Conservation (phyloP, 2,797 vertebrate species). For the Eulemur mongoz region DNA sequence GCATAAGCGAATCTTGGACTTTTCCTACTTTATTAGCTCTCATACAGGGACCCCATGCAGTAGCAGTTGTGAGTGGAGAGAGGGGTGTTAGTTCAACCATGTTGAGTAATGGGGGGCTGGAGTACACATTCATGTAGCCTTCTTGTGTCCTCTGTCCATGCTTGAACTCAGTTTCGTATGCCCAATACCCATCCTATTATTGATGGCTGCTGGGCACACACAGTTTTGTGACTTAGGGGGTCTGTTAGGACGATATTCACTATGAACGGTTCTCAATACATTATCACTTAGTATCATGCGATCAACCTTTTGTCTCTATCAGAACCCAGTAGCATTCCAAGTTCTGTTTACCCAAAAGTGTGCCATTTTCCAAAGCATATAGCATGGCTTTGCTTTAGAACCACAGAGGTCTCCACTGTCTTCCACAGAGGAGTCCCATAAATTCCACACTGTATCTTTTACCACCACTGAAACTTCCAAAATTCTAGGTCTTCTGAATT, state of each 20-base stretch:
- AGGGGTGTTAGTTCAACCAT: fast-evolving
- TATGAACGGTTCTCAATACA: neutral
- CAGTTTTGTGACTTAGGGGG: neutral
- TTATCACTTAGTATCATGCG: neutral
- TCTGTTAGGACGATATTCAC: neutral
- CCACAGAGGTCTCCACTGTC: neutral
- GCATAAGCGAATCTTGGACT: neutral
- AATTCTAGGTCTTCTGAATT: neutral
- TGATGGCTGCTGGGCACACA: neutral
- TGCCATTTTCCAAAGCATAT: neutral
- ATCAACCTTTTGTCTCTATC: neutral
- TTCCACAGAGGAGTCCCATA: neutral
- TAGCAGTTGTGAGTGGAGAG: neutral
- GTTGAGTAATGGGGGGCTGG: neutral
- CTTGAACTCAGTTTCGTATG: neutral
- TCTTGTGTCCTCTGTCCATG: neutral
- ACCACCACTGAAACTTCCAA: neutral
- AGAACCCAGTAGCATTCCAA: neutral
- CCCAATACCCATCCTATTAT: neutral
- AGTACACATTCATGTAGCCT: neutral
- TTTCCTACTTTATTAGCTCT: neutral
- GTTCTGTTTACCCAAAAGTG: neutral
- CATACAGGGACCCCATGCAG: neutral
- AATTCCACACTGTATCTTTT: neutral
- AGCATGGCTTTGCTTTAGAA: neutral